These are phyloP conservation scores for Theropithecus gelada DNA, from an alignment of 2,113 vertebrate genomes.

Conservation along the genomic window DNA sequence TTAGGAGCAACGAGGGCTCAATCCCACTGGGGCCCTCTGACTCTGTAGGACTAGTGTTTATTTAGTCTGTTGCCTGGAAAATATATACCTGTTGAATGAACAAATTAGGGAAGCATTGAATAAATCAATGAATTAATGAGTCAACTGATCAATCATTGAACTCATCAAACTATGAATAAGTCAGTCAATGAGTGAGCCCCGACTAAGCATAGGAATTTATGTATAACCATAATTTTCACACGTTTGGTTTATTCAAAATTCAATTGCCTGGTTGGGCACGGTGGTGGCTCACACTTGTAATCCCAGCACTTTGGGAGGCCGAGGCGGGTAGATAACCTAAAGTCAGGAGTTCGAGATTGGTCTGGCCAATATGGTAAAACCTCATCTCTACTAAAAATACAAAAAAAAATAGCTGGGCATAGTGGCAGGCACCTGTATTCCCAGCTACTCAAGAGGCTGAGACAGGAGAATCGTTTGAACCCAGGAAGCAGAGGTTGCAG, in stretches of 20 bases:
- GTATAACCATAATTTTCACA: background rate
- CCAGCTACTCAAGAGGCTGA: no score
- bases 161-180: background rate
- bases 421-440: no score
- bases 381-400: no score
- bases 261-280: background rate
- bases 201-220: background rate
- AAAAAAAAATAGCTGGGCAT: no score
- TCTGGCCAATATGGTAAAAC: no score
- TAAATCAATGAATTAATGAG: background rate
- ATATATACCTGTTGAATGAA: background rate
- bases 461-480: no score
- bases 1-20: accelerated
- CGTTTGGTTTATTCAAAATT: background rate
- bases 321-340: no score
- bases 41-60: background rate
- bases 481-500: no score
- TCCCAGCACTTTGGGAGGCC: no score
- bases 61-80: background rate
- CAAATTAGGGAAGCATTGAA: background rate
- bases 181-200: background rate
- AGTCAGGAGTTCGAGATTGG: no score
- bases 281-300: no score
- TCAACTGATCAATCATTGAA: background rate
- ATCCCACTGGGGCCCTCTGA: background rate